Evolutionary conservation across 1,140 invertebrate genomes (phyloP).

Genomic region (Thrips palmi): DNA sequence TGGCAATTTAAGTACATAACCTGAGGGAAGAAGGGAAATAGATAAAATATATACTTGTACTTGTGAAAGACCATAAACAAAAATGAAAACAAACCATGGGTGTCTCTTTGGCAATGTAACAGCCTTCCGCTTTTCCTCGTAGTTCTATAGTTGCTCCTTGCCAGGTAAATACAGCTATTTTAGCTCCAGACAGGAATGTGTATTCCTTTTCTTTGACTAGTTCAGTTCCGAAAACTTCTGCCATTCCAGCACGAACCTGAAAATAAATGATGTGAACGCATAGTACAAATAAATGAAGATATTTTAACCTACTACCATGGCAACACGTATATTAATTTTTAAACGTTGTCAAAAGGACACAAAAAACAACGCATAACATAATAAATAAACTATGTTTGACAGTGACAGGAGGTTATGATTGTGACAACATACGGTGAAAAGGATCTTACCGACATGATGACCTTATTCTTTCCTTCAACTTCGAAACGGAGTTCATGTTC

Average conservation of each 20-base stretch:
- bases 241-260: conserved; percentile 67
- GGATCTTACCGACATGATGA: conserved; percentile 50
- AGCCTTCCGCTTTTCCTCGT: conserved; percentile 74
- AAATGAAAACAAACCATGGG: conserved; percentile 51
- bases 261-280: conserved; percentile 16
- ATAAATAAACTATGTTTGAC: conserved; percentile 1
- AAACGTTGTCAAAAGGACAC: not conserved
- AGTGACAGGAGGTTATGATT: not conserved
- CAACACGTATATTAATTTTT: conserved; percentile 3
- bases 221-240: conserved; percentile 95
- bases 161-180: conserved; percentile 92
- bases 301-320: not conserved
- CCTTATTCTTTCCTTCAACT: conserved; percentile 73
- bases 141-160: conserved; percentile 78
- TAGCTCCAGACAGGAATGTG: conserved; percentile 73
- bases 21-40: conserved; percentile 12
- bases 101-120: conserved; percentile 87
- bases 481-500: conserved; percentile 86
- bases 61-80: not conserved
- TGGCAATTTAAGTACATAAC: conserved; percentile 83
- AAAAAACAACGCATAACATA: no score
- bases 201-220: conserved; percentile 86
- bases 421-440: not conserved
- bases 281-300: conserved; percentile 12
- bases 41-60: not conserved